Evolutionary conservation across 2,113 vertebrate species (phyloP), one percentile per base, ranked within the genome.

Genomic region (Cervus canadensis): DNA sequence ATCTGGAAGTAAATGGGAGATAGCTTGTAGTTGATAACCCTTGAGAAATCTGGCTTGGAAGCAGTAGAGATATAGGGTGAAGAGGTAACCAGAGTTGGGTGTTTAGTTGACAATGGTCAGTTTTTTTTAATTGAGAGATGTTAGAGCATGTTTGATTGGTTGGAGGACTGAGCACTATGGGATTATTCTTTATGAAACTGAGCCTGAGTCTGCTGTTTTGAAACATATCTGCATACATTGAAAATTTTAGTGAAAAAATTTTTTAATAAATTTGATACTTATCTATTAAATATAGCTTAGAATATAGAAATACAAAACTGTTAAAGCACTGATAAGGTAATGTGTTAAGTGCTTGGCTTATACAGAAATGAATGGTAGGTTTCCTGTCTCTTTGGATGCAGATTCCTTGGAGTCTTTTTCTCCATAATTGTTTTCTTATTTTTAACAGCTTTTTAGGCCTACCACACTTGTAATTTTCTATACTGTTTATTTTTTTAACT

Each of bases 381-480:
- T 67, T 93, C 78, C 30, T 85, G 26, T 30, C 33, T 88, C 43
- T 94, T 92, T 60, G 59, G 11, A 16, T 82, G 6, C 71, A 16
- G 79, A 28, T 85, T 56, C 50, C 85, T 62, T 95, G n/a, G 87
- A 91, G 62, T 57, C 33, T 82, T 89, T 60, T 89, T 45, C 43
- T 1, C 54, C 62, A 30, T 62, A 43, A 36, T 76, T 52, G 15
- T 93, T 85, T 92, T 87, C 45, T 97, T 93, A 19, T 54, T 76
- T 97, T 57, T 93, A 71, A 87, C 62, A 96, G 54, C 36, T 84
- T 97, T 96, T 97, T 86, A 85, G 74, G 40, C 48, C 64, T 91
- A 28, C 50, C 59, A 85, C n/a, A 56, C 17, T 19, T 86, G 9
- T 40, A 81, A 45, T 87, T 89, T 95, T 83, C 74, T 67, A 0